A percentile compares a stretch with the other conserved stretches of the same genome.
Conservation (phyloP, 2,797 vertebrate species). For the Lophotriccus pileatus region DNA sequence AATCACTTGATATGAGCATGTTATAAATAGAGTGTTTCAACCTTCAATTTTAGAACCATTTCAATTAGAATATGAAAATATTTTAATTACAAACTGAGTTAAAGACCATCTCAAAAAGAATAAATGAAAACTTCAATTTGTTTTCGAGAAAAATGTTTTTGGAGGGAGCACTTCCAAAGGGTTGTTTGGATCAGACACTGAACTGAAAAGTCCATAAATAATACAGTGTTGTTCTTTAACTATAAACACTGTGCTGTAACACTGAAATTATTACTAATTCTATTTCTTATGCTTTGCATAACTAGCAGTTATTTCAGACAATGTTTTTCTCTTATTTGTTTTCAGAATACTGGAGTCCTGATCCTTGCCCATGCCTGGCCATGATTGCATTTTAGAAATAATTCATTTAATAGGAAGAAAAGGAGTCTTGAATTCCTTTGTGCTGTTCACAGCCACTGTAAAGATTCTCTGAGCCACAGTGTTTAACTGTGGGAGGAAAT, state of each 20-base stretch:
- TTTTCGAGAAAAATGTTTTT: background rate
- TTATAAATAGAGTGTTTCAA: background rate
- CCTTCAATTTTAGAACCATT: background rate
- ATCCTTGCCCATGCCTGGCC: background rate
- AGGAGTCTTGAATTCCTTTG: background rate
- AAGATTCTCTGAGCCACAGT: background rate
- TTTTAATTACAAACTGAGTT: background rate
- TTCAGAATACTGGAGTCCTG: background rate
- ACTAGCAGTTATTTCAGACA: background rate
- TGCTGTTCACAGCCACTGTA: background rate
- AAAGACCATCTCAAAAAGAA: background rate
- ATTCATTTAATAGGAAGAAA: background rate
- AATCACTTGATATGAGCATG: background rate
- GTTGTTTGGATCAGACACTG: background rate
- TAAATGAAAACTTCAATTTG: background rate
- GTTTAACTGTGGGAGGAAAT: background rate
- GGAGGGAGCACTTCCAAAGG: background rate
- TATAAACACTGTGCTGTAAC: background rate
- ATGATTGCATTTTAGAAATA: background rate
- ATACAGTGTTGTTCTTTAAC: background rate
- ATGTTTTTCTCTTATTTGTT: background rate
- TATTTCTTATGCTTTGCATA: background rate
- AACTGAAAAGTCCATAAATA: background rate
- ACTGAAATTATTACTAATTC: background rate
- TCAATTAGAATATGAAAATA: background rate